Conservation (phyloP, 1,140 invertebrate species). For the Metopolophium dirhodum region DNA sequence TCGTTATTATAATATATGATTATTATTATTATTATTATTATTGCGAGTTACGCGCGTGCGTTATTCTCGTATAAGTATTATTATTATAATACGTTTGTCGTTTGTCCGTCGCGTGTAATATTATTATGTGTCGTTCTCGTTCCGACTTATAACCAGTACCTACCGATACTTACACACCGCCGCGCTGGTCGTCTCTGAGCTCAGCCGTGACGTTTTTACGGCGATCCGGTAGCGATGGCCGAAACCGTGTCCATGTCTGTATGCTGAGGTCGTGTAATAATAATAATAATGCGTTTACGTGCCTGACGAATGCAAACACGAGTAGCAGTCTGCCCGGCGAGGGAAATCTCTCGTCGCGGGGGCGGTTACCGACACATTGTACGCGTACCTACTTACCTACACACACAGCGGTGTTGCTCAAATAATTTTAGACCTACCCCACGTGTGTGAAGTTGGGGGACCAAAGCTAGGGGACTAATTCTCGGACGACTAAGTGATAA, state of each 20-base stretch:
- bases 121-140: background rate
- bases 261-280: background rate
- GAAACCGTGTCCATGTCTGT: background rate
- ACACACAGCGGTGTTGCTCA: too few species aligned
- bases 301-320: background rate
- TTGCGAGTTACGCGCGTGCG: background rate
- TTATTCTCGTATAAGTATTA: background rate
- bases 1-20: background rate
- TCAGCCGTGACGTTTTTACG: background rate
- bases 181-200: background rate
- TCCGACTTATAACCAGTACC: too few species aligned
- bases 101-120: background rate
- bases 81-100: background rate
- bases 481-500: too few species aligned
- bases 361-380: background rate
- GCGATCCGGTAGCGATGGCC: background rate
- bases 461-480: too few species aligned
- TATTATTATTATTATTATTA: background rate
- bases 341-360: background rate
- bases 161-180: too few species aligned
- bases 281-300: background rate
- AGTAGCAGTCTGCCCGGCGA: background rate
- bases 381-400: background rate
- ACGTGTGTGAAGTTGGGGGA: too few species aligned
- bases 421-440: too few species aligned